Base-by-base conservation (phyloP, 37 sponge, comb jelly and placozoan genomes). In the Bolinopsis microptera region DNA sequence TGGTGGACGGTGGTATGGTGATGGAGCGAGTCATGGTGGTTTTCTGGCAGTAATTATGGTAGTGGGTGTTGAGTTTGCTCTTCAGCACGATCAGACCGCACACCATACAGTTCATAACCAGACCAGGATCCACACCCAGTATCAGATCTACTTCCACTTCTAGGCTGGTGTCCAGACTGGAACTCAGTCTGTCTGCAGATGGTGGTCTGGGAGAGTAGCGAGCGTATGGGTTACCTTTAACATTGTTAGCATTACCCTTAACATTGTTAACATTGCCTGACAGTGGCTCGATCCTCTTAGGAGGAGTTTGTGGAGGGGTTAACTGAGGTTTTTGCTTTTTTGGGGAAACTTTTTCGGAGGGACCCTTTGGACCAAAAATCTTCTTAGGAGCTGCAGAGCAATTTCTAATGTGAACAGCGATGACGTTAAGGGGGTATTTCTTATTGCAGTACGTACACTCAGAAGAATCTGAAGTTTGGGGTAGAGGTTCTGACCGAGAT, bases 61-160 rank as follows among this genome's bases (percentile, higher is more conserved):
- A 86, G 90, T 86, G 90, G 48, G 90, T 86, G 90, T 86, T 86
- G 30, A 86, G 61, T 27, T 86, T 86, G 61, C 90, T 86, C 61
- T 86, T 86, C 16, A 86, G 61, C 8, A 86, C 90, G 2, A 86
- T 22, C 61, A 86, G 41, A 5, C 90, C 90, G 22, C 90, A 86
- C n/a, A 86, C 35, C 61, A 86, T 39, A 39, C 90, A 86, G 90
- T 86, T 86, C 61, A 86, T 28, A 23, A 86, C 61, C n/a, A 86
- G 90, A 26, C 61, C 61, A 8, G 90, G 90, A 40, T 86, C 90
- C 26, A 86, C 90, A 39, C 90, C 90, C 90, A 41, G 5, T 0
- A 86, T 48, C 90, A 86, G 90, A 39, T 86, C 90, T 8, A 86
- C 61, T 27, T 41, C 90, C 13, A 86, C 35, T 21, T 86, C 90